Conservation (phyloP, 2,888 invertebrate species). For the Epistrophe eligans region DNA sequence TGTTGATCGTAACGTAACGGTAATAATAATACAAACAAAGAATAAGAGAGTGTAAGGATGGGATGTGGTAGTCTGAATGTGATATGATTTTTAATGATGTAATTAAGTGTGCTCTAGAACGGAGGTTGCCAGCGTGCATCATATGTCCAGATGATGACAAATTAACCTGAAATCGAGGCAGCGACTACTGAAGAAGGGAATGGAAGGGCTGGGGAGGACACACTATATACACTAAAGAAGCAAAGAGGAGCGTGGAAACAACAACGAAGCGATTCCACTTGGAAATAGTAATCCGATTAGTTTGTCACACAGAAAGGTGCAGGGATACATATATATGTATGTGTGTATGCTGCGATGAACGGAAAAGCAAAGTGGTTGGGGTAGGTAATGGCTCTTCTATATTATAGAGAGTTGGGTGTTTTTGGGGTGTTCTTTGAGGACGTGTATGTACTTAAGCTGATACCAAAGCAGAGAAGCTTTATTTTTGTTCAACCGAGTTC, state of each 20-base stretch:
- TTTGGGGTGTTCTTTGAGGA: conserved; percentile 6
- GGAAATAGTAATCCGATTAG: conserved; percentile 76
- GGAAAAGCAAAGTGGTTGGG: background rate
- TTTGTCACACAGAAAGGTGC: conserved; percentile 63
- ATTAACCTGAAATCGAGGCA: conserved; percentile 48
- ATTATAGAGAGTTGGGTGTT: background rate
- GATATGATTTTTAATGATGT: conserved; percentile 75
- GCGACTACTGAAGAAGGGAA: background rate
- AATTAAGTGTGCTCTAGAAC: conserved; percentile 66
- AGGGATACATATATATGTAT: too few relatives aligned
- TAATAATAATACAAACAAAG: conserved; percentile 15
- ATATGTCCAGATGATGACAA: conserved; percentile 74
- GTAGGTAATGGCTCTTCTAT: background rate
- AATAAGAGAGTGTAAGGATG: conserved; percentile 3
- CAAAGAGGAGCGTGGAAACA: conserved; percentile 10
- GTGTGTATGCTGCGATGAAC: conserved; percentile 3
- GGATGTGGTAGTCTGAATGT: conserved; percentile 60
- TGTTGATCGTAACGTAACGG: conserved; percentile 50
- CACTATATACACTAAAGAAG: conserved; percentile 9
- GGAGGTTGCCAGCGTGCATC: conserved; percentile 65
- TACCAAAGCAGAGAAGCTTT: conserved; percentile 42
- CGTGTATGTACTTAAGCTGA: conserved; percentile 36
- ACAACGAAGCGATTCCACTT: conserved; percentile 58
- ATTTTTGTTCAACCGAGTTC: conserved; percentile 27
- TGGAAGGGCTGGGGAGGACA: background rate